Base-by-base conservation (phyloP, 2,113 vertebrate genomes). In the Asarcornis scutulata region DNA sequence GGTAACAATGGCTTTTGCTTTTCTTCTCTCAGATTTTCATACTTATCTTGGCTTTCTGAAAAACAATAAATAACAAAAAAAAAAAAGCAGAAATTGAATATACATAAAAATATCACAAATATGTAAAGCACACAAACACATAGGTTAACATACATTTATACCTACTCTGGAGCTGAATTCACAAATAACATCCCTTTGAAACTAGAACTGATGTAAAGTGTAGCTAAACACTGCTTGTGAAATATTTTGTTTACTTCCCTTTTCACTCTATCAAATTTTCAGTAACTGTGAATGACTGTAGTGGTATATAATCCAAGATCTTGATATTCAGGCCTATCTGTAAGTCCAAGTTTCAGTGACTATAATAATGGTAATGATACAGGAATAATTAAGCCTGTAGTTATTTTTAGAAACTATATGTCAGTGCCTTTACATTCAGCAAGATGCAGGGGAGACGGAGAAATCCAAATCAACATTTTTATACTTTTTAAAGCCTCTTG, bases 31-130 rank as follows among this genome's bases (percentile, higher is more conserved):
- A 99, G 60, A 98, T 99, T 98, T 99, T 99, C 99, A 99, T 99
- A 83, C 99, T 99, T 96, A 99, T 98, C 96, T 99, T 99, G 91
- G 99, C 99, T 99, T 99, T 99, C 99, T 99, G 98, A 96, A 98
- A 98, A 97, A 95, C 77, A 95, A 95, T 29, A 40, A 40, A 40
- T 40, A 38, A 38, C 38, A 38, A 38, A 38, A 38, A 38, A 36
- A 36, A 46, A 67, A 74, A 56, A n/a, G 16, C 15, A 91, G 29
- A 95, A 46, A 73, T 21, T 60, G 7, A 93, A 29, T 17, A 26
- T 21, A 46, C 15, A 52, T 23, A 56, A 79, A 82, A 23, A 73
- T 5, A 6, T 62, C 31, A 72, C 25, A 83, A 80, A 86, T 58
- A 68, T 11, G 11, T 69, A 77, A 71, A 83, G 20, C 48, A 68